Evolutionary conservation across 2,888 invertebrate species (phyloP).

Genomic region (Drosophila borealis): DNA sequence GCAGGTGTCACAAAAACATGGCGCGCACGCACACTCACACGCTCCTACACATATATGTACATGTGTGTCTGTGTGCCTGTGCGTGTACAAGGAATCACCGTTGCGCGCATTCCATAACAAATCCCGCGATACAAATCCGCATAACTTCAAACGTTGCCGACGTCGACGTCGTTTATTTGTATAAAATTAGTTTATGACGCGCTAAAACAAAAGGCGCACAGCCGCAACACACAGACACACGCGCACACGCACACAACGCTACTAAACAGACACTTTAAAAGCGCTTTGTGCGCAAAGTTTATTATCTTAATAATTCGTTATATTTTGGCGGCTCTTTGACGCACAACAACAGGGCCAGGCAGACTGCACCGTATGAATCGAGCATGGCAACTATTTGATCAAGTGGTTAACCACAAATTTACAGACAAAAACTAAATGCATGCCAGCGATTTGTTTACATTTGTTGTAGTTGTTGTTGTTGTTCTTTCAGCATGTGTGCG

Average conservation of each 20-base stretch:
- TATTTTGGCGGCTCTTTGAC: slow-evolving; percentile 67
- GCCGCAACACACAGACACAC: slow-evolving; percentile 13
- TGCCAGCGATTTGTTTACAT: slow-evolving; percentile 62
- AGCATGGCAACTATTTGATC: slow-evolving; percentile 55
- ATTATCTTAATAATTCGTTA: slow-evolving; percentile 76
- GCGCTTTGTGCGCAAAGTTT: slow-evolving; percentile 67
- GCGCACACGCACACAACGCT: slow-evolving; percentile 20
- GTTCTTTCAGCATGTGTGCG: slow-evolving; percentile 19
- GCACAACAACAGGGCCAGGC: slow-evolving; percentile 48
- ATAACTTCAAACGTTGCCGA: slow-evolving; percentile 61
- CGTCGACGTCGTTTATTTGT: slow-evolving; percentile 70
- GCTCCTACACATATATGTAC: not conserved
- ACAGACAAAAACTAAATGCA: slow-evolving; percentile 54
- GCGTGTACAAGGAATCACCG: slow-evolving; percentile 48
- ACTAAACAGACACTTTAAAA: slow-evolving; percentile 71
- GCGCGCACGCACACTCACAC: slow-evolving; percentile 14
- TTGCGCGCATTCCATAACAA: slow-evolving; percentile 55
- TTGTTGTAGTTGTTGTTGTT: slow-evolving; percentile 19
- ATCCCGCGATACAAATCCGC: slow-evolving; percentile 59
- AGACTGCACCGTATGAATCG: slow-evolving; percentile 67
- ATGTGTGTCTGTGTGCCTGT: not conserved
- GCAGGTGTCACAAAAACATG: slow-evolving; percentile 63
- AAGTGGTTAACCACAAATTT: slow-evolving; percentile 28
- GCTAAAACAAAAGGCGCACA: slow-evolving; percentile 33
- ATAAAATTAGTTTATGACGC: slow-evolving; percentile 74